Conservation (phyloP, 2,888 invertebrate species). For the Tethea ocularis region DNA sequence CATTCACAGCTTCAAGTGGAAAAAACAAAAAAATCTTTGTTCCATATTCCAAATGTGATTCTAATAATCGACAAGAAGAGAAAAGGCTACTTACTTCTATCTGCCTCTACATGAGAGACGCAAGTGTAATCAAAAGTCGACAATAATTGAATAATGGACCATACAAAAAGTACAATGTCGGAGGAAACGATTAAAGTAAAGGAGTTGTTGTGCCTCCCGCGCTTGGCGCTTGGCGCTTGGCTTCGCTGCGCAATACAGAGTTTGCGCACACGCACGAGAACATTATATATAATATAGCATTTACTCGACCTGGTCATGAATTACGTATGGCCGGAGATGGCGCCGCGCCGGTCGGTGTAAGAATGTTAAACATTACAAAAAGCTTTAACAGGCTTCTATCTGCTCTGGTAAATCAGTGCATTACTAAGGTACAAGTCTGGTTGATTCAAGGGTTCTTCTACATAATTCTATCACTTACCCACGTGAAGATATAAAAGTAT, state of each 20-base stretch:
- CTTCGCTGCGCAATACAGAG: neutral
- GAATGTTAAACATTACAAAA: neutral
- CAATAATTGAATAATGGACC: neutral
- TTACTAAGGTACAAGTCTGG: neutral
- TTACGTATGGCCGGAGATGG: neutral
- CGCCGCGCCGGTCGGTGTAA: neutral
- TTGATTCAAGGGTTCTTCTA: too few species aligned
- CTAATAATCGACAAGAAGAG: neutral
- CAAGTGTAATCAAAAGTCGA: neutral
- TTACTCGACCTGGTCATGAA: neutral
- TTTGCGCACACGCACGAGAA: constrained; percentile 2
- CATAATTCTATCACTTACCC: too few species aligned
- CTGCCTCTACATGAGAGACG: neutral
- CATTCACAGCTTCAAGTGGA: neutral
- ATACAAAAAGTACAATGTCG: neutral
- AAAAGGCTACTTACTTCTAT: neutral
- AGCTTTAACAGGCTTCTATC: neutral
- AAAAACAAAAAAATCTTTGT: neutral
- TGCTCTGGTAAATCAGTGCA: neutral
- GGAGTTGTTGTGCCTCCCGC: neutral
- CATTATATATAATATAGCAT: neutral
- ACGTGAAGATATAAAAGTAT: too few species aligned
- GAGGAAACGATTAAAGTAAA: constrained; percentile 1
- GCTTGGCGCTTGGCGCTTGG: neutral
- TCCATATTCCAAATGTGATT: neutral